phyloP scores from a whole-genome alignment of 2,113 vertebrate genomes.

The Orycteropus afer region DNA sequence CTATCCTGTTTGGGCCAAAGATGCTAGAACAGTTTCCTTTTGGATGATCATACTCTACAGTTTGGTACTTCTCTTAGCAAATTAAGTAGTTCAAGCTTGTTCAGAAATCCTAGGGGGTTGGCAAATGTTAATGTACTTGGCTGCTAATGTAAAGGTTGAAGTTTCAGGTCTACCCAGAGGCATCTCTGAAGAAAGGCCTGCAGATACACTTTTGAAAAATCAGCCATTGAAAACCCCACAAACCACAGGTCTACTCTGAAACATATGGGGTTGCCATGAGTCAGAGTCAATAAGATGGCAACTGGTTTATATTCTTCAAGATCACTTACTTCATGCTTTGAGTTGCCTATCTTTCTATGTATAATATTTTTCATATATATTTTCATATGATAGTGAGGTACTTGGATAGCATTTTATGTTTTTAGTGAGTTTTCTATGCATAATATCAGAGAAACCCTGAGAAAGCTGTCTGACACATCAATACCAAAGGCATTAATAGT shows the following conservation, averaged over 20 bases:
- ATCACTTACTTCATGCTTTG: neutral
- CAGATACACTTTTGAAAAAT: neutral
- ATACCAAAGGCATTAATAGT: neutral
- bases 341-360: neutral
- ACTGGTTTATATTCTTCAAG: neutral
- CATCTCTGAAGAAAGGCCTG: too few relatives aligned
- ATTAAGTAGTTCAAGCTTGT: neutral
- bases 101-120: neutral
- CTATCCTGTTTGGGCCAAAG: neutral
- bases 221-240: neutral
- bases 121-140: too few relatives aligned
- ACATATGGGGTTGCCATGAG: neutral
- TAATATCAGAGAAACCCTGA: neutral
- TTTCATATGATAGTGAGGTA: neutral
- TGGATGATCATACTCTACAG: too few relatives aligned
- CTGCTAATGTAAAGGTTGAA: neutral
- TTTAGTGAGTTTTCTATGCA: neutral
- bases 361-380: neutral
- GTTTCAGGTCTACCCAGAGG: too few relatives aligned
- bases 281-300: neutral
- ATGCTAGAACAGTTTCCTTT: neutral
- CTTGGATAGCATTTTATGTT: neutral
- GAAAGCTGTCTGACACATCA: neutral
- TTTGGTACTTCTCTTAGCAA: conserved; percentile 1
- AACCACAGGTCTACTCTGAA: neutral